phyloP scores from a whole-genome alignment of 2,797 vertebrate species.

The Chelon labrosus region DNA sequence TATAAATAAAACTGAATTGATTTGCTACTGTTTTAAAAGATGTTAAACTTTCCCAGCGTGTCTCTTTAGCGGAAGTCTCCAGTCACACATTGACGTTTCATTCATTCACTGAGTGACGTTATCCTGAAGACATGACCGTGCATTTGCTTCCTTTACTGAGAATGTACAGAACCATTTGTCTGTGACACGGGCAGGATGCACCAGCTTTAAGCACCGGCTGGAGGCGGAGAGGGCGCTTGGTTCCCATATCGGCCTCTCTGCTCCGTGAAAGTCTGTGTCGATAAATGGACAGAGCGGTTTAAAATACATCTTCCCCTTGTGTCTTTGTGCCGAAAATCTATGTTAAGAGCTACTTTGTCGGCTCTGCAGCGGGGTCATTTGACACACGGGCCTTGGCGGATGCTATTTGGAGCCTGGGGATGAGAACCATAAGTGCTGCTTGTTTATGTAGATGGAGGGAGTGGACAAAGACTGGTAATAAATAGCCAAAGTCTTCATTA shows the following conservation, averaged over 20 bases:
- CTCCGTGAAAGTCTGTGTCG: constrained; percentile 44
- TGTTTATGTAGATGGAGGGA: constrained; percentile 53
- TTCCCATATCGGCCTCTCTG: constrained; percentile 21
- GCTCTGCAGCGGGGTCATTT: constrained; percentile 50
- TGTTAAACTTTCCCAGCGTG: constrained; percentile 2
- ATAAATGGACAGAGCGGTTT: constrained; percentile 38
- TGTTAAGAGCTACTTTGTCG: constrained; percentile 59
- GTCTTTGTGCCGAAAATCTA: constrained; percentile 51
- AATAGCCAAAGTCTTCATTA: constrained; percentile 5
- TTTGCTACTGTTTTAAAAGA: constrained; percentile 2
- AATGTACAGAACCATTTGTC: not conserved
- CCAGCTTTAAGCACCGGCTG: constrained; percentile 13
- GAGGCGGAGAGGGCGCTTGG: constrained; percentile 2
- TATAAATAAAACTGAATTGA: not conserved
- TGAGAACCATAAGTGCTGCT: constrained; percentile 49
- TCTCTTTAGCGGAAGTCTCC: constrained; percentile 7
- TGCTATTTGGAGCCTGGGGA: constrained; percentile 65
- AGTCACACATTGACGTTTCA: not conserved
- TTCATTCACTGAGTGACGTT: constrained; percentile 17
- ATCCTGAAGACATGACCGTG: not conserved
- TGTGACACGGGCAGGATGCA: not conserved
- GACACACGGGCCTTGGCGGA: constrained; percentile 54
- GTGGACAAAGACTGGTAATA: constrained; percentile 20
- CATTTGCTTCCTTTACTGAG: not conserved
- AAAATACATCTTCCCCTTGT: constrained; percentile 37